Evolutionary conservation across 2,797 vertebrate species (phyloP).

Genomic region (Gymnothorax javanicus): DNA sequence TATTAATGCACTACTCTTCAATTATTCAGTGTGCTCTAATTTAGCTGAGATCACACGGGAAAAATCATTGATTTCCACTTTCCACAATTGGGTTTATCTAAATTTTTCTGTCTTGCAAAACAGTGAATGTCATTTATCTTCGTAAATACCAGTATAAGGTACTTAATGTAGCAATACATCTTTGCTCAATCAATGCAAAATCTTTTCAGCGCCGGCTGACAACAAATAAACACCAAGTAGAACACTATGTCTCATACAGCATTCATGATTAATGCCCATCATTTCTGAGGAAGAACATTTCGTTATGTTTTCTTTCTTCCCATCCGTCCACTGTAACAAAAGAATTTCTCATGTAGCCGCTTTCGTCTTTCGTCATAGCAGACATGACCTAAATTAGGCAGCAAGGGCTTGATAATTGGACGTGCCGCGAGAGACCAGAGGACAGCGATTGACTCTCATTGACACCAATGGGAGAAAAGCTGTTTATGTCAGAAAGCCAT

Average conservation of each 20-base stretch:
- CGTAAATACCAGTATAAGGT: neutral
- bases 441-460: neutral
- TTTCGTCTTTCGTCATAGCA: neutral
- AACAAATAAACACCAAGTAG: neutral
- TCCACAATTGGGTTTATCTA: neutral
- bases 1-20: neutral
- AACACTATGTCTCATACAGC: neutral
- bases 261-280: neutral
- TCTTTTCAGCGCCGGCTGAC: neutral
- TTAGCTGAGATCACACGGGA: neutral
- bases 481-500: neutral
- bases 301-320: neutral
- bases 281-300: neutral
- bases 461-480: neutral
- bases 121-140: neutral
- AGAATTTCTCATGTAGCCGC: neutral
- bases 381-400: neutral
- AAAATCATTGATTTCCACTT: neutral
- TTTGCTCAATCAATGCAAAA: neutral
- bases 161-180: neutral
- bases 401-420: conserved; percentile 8
- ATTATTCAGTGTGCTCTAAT: neutral
- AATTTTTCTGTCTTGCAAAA: neutral
- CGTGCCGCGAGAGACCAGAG: neutral
- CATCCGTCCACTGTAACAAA: neutral